A percentile compares a stretch with the other conserved stretches of the same genome.
phyloP scores from a whole-genome alignment of 2,113 vertebrate species.

The Acanthisitta chloris region DNA sequence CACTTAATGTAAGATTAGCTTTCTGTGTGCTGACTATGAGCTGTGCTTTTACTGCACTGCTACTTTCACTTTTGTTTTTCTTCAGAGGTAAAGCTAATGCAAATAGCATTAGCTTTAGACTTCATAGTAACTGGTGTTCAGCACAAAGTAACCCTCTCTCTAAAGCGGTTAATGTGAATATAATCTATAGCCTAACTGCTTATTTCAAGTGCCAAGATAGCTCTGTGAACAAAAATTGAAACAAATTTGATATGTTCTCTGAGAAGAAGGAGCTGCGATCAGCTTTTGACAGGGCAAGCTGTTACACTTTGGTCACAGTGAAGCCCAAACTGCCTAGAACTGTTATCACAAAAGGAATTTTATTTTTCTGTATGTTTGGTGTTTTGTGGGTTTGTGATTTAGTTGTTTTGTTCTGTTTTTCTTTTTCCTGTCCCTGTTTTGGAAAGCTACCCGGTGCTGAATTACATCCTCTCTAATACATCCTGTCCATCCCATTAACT shows the following conservation, averaged over 20 bases:
- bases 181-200: neutral
- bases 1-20: neutral
- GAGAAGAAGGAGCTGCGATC: neutral
- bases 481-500: neutral
- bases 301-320: accelerated
- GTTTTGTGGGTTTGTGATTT: neutral
- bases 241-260: neutral
- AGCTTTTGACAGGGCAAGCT: neutral
- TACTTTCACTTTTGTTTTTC: slow-evolving; percentile 39
- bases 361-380: neutral
- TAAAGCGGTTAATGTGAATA: neutral
- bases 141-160: neutral
- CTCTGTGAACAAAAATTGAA: neutral
- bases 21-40: neutral
- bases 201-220: neutral
- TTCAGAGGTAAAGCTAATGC: neutral
- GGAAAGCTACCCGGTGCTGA: neutral
- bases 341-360: neutral
- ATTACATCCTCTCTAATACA: neutral
- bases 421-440: neutral
- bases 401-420: neutral
- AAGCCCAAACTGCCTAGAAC: neutral
- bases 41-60: neutral
- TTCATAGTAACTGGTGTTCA: neutral
- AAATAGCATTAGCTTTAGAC: neutral